These are phyloP conservation scores for Triplophysa tibetana DNA, from an alignment of 2,113 vertebrate species.

Conservation along the genomic window DNA sequence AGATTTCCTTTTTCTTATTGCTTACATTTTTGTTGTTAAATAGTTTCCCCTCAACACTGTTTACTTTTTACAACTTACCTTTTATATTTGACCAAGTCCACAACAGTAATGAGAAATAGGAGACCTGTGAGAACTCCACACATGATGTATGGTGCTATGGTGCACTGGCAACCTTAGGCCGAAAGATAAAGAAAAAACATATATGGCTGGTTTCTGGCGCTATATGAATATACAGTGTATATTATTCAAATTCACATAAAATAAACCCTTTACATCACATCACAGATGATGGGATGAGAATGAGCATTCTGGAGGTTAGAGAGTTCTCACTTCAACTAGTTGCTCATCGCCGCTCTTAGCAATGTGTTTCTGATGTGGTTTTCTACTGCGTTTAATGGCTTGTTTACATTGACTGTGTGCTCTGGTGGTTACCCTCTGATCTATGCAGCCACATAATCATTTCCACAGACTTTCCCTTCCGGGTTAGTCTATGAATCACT, in stretches of 20 bases:
- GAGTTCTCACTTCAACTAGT: background rate
- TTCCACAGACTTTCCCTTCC: background rate
- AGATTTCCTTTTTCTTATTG: too few relatives aligned
- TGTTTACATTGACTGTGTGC: conserved; percentile 6
- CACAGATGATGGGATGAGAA: conserved; percentile 7
- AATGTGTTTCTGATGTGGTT: conserved; percentile 28
- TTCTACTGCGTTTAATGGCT: conserved; percentile 7
- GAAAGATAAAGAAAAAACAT: background rate
- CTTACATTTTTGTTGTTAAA: too few relatives aligned
- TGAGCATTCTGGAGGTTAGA: background rate
- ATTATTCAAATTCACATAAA: background rate
- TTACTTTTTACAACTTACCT: conserved; percentile 31
- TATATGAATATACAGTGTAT: background rate
- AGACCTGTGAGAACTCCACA: conserved; percentile 35
- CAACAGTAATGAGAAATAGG: conserved; percentile 23
- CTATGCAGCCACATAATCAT: background rate
- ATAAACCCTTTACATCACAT: background rate
- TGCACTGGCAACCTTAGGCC: background rate
- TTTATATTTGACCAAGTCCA: conserved; percentile 37
- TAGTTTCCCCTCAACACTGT: too few relatives aligned
- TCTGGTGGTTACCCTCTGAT: background rate
- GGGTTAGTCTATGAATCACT: conserved; percentile 9
- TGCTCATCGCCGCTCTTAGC: background rate
- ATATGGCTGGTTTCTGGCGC: too few relatives aligned
- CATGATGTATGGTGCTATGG: background rate